Conservation (phyloP, 2,113 vertebrate genomes). For the Chlorodrepanis virens region DNA sequence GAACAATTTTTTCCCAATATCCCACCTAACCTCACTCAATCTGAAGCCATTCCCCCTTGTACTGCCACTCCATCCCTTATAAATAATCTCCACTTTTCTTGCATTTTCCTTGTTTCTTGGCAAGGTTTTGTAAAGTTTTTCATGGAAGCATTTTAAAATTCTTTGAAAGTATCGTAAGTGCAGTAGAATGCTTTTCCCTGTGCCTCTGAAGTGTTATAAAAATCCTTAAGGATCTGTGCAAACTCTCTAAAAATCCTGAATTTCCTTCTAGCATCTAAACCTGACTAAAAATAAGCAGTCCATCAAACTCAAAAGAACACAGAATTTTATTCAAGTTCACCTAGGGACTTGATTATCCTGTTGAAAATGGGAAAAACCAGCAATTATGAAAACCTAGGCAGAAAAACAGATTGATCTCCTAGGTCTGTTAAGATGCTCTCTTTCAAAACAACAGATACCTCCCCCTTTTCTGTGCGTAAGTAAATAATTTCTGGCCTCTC, state of each 20-base stretch:
- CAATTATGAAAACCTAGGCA: not conserved
- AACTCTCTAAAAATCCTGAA: not conserved
- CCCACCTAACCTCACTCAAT: not conserved
- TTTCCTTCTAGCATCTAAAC: slow-evolving; percentile 20
- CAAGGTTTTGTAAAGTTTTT: not conserved
- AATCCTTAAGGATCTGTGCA: slow-evolving; percentile 7
- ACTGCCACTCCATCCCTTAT: not conserved
- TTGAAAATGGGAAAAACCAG: not conserved
- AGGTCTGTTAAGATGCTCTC: not conserved
- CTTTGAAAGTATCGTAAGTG: not conserved
- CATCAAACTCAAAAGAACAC: slow-evolving; percentile 27
- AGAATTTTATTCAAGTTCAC: not conserved
- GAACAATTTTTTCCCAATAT: not conserved
- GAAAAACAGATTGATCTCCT: not conserved
- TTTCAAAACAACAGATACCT: not conserved
- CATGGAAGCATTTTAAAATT: not conserved
- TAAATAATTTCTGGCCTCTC: not conserved
- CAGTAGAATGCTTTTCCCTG: not conserved
- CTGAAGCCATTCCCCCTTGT: not conserved
- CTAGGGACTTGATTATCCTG: slow-evolving; percentile 5
- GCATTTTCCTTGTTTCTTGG: not conserved
- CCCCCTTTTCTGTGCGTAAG: not conserved
- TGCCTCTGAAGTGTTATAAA: slow-evolving; percentile 6
- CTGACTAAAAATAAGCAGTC: slow-evolving; percentile 51
- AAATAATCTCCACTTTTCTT: not conserved